A percentile compares a stretch with the other conserved stretches of the same genome.
Conservation (phyloP, 2,888 invertebrate genomes). For the Pammene aurita region DNA sequence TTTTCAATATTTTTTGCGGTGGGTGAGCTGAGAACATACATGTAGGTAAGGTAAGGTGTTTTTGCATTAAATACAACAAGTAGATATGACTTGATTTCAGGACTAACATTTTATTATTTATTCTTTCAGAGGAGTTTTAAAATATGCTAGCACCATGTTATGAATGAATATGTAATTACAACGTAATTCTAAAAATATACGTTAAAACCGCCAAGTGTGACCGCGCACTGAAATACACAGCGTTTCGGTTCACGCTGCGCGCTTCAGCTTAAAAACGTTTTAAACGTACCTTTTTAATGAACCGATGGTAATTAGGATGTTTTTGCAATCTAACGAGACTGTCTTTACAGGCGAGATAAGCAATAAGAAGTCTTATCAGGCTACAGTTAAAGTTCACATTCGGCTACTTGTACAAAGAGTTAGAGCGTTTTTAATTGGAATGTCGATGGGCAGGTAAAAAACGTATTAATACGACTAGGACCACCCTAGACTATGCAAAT, state of each 20-base stretch:
- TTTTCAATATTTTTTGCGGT: too few species aligned
- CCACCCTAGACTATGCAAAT: slow-evolving; percentile 41
- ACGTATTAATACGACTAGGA: slow-evolving; percentile 33
- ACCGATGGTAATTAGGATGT: slow-evolving; percentile 45
- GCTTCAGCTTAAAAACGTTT: slow-evolving; percentile 38
- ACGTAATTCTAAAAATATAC: not conserved
- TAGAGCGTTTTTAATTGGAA: slow-evolving; percentile 1
- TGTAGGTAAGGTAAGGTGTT: too few species aligned
- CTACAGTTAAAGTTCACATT: not conserved
- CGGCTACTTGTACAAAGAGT: not conserved
- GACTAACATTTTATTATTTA: too few species aligned
- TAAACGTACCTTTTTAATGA: slow-evolving; percentile 45
- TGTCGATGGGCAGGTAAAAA: slow-evolving; percentile 38
- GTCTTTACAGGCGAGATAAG: not conserved
- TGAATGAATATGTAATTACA: not conserved
- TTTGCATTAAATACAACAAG: too few species aligned
- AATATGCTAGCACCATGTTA: not conserved
- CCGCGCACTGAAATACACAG: slow-evolving; percentile 35
- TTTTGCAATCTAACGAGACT: slow-evolving; percentile 32
- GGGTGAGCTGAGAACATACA: too few species aligned
- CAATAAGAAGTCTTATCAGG: not conserved
- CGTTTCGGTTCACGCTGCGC: slow-evolving; percentile 44
- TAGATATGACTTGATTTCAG: too few species aligned
- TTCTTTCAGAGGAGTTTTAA: too few species aligned
- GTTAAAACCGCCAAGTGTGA: slow-evolving; percentile 33